Evolutionary conservation across 2,113 vertebrate genomes (phyloP).

Genomic region (Macrotis lagotis): DNA sequence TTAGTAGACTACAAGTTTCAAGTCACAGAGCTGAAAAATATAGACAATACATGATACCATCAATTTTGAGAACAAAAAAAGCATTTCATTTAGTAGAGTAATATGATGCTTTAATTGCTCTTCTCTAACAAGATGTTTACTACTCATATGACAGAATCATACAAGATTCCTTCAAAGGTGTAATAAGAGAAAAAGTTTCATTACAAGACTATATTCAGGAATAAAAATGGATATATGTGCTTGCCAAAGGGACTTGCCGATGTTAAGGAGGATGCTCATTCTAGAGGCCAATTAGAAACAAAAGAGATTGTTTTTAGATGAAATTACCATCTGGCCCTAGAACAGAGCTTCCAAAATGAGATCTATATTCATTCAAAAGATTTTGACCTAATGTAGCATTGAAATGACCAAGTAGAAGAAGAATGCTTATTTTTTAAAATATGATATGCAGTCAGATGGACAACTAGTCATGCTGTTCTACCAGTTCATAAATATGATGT

Average conservation of each 20-base stretch:
- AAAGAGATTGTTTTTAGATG: background rate
- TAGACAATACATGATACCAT: background rate
- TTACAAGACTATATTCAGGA: background rate
- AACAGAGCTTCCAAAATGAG: background rate
- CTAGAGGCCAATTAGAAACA: background rate
- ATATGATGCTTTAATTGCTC: background rate
- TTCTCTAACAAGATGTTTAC: background rate
- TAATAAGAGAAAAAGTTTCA: background rate
- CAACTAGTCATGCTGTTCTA: background rate
- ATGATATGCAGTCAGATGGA: too few species aligned
- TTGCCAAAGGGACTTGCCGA: background rate
- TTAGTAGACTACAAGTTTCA: background rate
- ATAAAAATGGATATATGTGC: background rate
- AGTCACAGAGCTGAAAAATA: background rate
- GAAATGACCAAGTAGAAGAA: background rate
- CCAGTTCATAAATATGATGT: background rate
- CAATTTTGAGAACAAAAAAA: background rate
- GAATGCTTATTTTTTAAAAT: background rate
- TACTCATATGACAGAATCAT: background rate
- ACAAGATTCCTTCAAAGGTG: background rate
- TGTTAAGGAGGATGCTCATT: background rate
- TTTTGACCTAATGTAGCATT: background rate
- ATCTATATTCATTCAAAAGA: background rate
- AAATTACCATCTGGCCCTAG: background rate
- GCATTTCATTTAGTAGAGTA: background rate